phyloP scores from a whole-genome alignment of 2,888 invertebrate species.

The Labia minor region DNA sequence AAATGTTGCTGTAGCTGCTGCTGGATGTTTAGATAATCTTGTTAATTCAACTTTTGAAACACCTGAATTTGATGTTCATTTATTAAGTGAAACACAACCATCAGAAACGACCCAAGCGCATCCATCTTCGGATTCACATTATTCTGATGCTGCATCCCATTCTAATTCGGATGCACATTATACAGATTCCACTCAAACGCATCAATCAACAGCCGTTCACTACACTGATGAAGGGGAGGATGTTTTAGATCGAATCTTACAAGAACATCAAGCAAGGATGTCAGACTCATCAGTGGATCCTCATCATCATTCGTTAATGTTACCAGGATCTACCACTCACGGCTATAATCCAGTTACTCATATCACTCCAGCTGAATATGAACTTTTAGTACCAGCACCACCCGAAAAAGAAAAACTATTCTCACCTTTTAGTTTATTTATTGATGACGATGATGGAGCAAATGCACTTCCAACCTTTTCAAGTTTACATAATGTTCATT shows the following conservation, averaged over 20 bases:
- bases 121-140: not conserved
- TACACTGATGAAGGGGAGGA: not conserved
- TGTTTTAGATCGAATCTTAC: not conserved
- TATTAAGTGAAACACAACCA: not conserved
- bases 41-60: not conserved
- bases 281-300: not conserved
- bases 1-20: not conserved
- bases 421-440: not conserved
- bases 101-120: not conserved
- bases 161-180: not conserved
- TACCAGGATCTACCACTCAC: not conserved
- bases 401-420: slow-evolving; percentile 1
- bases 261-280: not conserved
- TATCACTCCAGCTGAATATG: not conserved
- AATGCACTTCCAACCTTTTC: not conserved
- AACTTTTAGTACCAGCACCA: not conserved
- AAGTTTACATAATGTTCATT: not conserved
- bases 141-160: not conserved
- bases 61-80: not conserved
- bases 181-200: not conserved
- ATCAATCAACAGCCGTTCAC: not conserved
- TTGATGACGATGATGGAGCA: slow-evolving; percentile 3
- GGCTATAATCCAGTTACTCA: not conserved
- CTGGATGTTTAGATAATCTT: not conserved
- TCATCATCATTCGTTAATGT: not conserved